phyloP scores from a whole-genome alignment of 2,113 vertebrate species.

The Anarhynchus alexandrinus region DNA sequence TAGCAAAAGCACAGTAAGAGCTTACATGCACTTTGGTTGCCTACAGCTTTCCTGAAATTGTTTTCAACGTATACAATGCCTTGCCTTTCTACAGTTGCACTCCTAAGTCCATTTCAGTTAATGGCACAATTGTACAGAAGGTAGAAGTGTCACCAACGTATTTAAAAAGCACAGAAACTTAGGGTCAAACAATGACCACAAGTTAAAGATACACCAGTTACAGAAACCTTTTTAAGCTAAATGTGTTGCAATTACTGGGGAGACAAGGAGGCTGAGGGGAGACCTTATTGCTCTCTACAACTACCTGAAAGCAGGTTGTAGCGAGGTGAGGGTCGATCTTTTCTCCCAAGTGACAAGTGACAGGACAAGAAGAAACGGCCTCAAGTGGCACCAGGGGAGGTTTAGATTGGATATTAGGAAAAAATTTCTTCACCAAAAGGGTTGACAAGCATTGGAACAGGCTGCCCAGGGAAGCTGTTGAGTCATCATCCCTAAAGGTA shows the following conservation, averaged over 20 bases:
- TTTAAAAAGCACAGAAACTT: not conserved
- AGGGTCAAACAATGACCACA: not conserved
- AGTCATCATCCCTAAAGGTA: not conserved
- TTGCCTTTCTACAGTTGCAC: not conserved
- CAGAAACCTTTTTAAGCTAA: not conserved
- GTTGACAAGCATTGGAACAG: not conserved
- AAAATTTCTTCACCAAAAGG: not conserved
- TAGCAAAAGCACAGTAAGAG: not conserved
- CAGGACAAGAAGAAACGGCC: no score
- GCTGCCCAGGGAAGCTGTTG: not conserved
- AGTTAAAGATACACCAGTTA: not conserved
- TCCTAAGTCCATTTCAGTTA: not conserved
- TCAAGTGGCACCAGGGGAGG: not conserved
- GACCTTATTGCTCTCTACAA: not conserved
- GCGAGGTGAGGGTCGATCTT: no score
- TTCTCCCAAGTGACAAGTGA: no score
- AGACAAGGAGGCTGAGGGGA: not conserved
- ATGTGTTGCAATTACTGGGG: not conserved
- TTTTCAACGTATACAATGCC: not conserved
- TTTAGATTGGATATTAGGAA: not conserved
- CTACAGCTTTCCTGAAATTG: not conserved
- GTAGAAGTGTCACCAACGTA: no score
- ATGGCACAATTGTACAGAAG: not conserved
- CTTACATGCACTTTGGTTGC: not conserved
- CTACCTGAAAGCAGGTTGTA: no score